Conservation (phyloP, 1,140 invertebrate species). For the Drosophila chauvacae region DNA sequence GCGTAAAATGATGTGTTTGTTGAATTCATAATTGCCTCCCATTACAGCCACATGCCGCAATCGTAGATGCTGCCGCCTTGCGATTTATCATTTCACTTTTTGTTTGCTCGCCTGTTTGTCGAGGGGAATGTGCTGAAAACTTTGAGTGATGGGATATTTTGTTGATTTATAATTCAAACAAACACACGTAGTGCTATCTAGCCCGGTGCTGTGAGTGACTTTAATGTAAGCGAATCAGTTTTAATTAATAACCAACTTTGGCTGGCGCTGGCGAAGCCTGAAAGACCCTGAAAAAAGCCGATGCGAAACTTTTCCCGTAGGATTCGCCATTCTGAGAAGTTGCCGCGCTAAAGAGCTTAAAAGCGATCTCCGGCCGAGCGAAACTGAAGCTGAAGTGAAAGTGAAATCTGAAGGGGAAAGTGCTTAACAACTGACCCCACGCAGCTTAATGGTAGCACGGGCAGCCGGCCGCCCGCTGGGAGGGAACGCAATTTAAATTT, state of each 20-base stretch:
- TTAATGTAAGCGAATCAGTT: constrained; percentile 43
- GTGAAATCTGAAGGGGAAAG: constrained; percentile 44
- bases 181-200: constrained; percentile 19
- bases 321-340: constrained; percentile 10
- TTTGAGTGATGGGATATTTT: constrained; percentile 57
- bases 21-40: constrained; percentile 65
- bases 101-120: constrained; percentile 29
- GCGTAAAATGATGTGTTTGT: constrained; percentile 68
- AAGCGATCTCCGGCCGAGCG: constrained; percentile 9
- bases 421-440: constrained; percentile 30
- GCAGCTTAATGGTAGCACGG: constrained; percentile 5
- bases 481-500: constrained; percentile 52
- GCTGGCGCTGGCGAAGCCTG: background rate
- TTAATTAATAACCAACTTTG: constrained; percentile 52
- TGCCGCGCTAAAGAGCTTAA: constrained; percentile 37
- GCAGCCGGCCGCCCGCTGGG: background rate
- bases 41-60: constrained; percentile 59
- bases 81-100: constrained; percentile 62
- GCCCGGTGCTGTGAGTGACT: constrained; percentile 7
- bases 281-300: background rate
- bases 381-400: constrained; percentile 27
- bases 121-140: constrained; percentile 46
- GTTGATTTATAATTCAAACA: constrained; percentile 56
- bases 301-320: constrained; percentile 18
- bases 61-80: constrained; percentile 45